These are phyloP conservation scores for Drosophila sp. DNA, from an alignment of 1,140 invertebrate genomes.

Conservation along the genomic window DNA sequence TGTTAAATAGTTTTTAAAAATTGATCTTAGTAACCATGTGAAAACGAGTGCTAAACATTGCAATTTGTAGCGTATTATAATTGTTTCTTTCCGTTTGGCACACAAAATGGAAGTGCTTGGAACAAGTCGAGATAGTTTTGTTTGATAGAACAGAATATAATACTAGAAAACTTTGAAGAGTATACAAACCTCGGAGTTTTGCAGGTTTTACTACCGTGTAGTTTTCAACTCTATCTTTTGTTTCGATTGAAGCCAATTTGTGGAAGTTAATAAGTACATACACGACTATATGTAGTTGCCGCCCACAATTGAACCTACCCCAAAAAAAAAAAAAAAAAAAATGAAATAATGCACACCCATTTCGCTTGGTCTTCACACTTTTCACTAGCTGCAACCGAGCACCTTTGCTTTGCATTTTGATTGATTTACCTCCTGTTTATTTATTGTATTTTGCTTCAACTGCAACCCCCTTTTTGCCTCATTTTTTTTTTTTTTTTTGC, in stretches of 20 bases:
- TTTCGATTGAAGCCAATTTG: constrained; percentile 15
- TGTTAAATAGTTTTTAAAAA: no score
- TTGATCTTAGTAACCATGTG: no score
- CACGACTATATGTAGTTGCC: neutral
- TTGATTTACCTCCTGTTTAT: neutral
- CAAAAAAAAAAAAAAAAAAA: constrained; percentile 2
- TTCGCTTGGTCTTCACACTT: constrained; percentile 9
- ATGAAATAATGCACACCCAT: neutral
- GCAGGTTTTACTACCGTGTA: no score
- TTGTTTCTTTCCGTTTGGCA: no score
- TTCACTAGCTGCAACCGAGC: constrained; percentile 30
- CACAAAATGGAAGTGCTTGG: no score
- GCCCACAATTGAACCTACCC: constrained; percentile 20
- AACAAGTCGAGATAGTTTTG: no score
- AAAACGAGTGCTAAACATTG: no score
- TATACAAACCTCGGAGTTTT: neutral
- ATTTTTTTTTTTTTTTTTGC: constrained; percentile 19
- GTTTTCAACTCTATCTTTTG: neutral
- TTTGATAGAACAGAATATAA: no score
- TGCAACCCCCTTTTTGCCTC: constrained; percentile 34
- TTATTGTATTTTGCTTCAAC: constrained; percentile 8
- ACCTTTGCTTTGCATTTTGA: constrained; percentile 18
- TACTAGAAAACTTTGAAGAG: neutral
- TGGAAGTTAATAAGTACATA: neutral
- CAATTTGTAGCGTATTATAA: no score